Base-by-base conservation (phyloP, 2,888 invertebrate genomes). In the Acrobasis repandana region DNA sequence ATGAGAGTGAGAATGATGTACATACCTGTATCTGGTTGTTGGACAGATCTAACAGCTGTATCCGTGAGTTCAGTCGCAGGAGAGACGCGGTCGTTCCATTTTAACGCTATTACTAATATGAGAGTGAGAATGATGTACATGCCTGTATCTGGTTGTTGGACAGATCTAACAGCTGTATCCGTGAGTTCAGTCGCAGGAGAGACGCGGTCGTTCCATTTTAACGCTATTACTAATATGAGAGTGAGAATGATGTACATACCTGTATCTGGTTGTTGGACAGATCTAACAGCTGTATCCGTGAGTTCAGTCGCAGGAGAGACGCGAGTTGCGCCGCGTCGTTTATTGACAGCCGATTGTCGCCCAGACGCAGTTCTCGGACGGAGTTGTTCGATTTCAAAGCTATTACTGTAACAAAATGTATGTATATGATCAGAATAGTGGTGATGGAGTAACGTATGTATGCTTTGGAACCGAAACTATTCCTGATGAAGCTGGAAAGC, bases 11-110 rank as follows among this genome's bases (percentile, higher is more conserved):
- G n/a, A n/a, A n/a, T n/a, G n/a, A 6, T 28, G 28, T 28, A 66
- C 69, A 63, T 49, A 93, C 93, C 89, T 93, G 86, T 78, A 94
- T 94, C 65, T 90, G 88, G 69, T 94, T 94, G 73, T 94, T 96
- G 88, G 97, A 95, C 60, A 98, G 93, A 82, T 98, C 98, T 47
- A 98, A 88, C 65, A 97, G 90, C 76, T 97, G 95, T 69, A 98
- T 91, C 58, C 94, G 93, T 60, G 94, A 93, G 87, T 98, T 98
- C 74, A 93, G 93, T 67, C 94, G 93, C 64, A 98, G 91, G 74
- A 98, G 88, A 57, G 95, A 94, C 50, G 95, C 96, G 18, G n/a
- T n/a, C n/a, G n/a, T n/a, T n/a, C n/a, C n/a, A n/a, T n/a, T n/a
- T n/a, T n/a, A n/a, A n/a, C n/a, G n/a, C n/a, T n/a, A n/a, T n/a